Evolutionary conservation across 2,797 vertebrate species (phyloP), one percentile per base, ranked within the genome.

Genomic region (Microctenopoma lineatum): DNA sequence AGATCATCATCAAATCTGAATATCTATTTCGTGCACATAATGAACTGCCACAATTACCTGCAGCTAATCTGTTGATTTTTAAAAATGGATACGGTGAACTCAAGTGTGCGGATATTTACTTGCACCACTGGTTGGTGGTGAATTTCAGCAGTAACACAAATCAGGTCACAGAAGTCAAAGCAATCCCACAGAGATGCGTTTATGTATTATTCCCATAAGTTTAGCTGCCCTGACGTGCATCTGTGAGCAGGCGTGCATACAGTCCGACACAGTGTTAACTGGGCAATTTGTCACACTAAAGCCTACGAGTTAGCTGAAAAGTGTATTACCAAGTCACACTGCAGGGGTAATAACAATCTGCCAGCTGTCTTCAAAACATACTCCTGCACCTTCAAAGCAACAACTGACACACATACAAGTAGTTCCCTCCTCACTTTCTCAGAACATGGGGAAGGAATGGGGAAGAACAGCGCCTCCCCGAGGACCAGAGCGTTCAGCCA

Each of bases 381-480:
- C 41, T 18, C 27, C 55, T 59, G n/a, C 34, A 59, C 67, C 80
- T 74, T 83, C 77, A 75, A 77, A 81, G 66, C 46, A 6, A 5
- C 13, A 21, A 66, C 39, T 69, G 84, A 70, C 75, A 73, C 60
- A 50, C 46, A 57, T 8, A 8, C 32, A 9, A 34, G 32, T 34
- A 13, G 34, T 59, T 58, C 39, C 56, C n/a, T 63, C 47, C 47
- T 58, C 45, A 1, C 39, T 61, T 59, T 57, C 56, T 39, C 14
- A 39, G 27, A 59, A 73, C 59, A 69, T 56, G 62, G 4, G 64
- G 32, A 25, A 45, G 54, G 46, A 26, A n/a, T 12, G 54, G 21
- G 21, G 2, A 85, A 56, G 45, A 72, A 70, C 63, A 76, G 78
- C 52, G 29, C 74, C 81, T 84, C 84, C 82, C 81, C 6, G 26